phyloP scores from a whole-genome alignment of 1,140 invertebrate genomes.

The Apocrypta bakeri region DNA sequence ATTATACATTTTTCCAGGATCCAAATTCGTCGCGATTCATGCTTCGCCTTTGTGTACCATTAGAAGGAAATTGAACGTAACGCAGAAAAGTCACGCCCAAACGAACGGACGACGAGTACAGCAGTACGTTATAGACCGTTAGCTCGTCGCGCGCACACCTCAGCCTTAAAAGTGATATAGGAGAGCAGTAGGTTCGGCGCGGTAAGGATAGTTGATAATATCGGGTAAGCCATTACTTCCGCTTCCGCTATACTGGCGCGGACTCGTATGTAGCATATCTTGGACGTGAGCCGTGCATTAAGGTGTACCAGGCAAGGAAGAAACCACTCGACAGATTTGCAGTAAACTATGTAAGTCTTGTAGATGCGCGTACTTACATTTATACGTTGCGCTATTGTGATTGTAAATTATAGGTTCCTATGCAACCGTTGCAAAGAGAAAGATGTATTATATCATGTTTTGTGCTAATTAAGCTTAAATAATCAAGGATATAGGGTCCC shows the following conservation, averaged over 20 bases:
- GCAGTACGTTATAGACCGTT: constrained; percentile 16
- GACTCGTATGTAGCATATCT: constrained; percentile 57
- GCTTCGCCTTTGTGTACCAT: too few relatives aligned
- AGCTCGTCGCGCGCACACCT: constrained; percentile 8
- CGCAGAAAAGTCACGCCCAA: constrained; percentile 43
- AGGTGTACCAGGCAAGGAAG: constrained; percentile 38
- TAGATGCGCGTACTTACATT: too few relatives aligned
- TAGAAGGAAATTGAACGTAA: constrained; percentile 30
- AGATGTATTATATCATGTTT: too few relatives aligned
- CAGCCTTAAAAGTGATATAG: constrained; percentile 44
- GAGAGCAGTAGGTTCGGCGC: not conserved
- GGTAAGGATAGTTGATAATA: constrained; percentile 57
- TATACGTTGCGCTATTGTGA: too few relatives aligned
- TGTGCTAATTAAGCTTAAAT: too few relatives aligned
- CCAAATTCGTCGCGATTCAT: too few relatives aligned
- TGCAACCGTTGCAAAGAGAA: too few relatives aligned
- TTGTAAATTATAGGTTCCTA: too few relatives aligned
- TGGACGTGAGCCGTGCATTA: not conserved
- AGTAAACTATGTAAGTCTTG: constrained; percentile 26
- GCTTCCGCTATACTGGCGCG: constrained; percentile 48
- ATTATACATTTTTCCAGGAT: too few relatives aligned
- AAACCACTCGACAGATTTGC: constrained; percentile 33
- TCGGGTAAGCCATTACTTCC: constrained; percentile 60
- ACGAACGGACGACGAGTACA: not conserved
- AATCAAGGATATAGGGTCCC: too few relatives aligned